These are phyloP conservation scores for Oxycera nigricornis DNA, from an alignment of 2,888 invertebrate genomes.

Conservation along the genomic window DNA sequence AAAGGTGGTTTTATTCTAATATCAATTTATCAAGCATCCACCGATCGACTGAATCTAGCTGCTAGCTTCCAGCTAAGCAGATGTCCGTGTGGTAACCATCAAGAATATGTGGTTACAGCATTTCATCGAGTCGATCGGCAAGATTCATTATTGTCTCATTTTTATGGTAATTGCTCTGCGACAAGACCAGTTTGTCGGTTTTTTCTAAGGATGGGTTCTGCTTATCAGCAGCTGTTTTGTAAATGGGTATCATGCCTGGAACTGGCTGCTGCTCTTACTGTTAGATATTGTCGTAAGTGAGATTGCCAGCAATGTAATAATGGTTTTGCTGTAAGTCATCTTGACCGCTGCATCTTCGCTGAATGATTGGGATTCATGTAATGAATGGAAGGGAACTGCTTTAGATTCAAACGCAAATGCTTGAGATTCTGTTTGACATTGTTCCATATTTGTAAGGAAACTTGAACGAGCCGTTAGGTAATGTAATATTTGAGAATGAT, in stretches of 20 bases:
- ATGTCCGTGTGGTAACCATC: conserved; percentile 17
- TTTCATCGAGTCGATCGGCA: not conserved
- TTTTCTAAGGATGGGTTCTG: not conserved
- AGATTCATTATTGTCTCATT: conserved; percentile 34
- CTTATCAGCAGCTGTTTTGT: conserved; percentile 14
- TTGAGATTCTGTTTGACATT: not conserved
- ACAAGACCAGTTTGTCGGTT: conserved; percentile 19
- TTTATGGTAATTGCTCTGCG: conserved; percentile 31
- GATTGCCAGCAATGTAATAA: not conserved
- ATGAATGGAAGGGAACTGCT: not conserved
- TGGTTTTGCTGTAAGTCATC: not conserved
- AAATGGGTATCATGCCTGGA: not conserved
- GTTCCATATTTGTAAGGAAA: not conserved
- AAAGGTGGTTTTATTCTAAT: conserved; percentile 25
- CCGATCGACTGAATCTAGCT: conserved; percentile 7
- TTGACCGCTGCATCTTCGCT: not conserved
- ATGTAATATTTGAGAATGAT: too few species aligned
- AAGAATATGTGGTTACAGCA: conserved; percentile 31
- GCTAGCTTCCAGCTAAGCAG: conserved; percentile 10
- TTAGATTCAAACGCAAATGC: not conserved
- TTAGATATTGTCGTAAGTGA: not conserved
- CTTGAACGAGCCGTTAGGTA: not conserved
- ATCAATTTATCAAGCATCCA: conserved; percentile 33
- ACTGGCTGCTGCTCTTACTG: conserved; percentile 18
- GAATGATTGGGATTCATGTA: not conserved